Conservation (phyloP, 2,888 invertebrate genomes). For the Celastrina argiolus region DNA sequence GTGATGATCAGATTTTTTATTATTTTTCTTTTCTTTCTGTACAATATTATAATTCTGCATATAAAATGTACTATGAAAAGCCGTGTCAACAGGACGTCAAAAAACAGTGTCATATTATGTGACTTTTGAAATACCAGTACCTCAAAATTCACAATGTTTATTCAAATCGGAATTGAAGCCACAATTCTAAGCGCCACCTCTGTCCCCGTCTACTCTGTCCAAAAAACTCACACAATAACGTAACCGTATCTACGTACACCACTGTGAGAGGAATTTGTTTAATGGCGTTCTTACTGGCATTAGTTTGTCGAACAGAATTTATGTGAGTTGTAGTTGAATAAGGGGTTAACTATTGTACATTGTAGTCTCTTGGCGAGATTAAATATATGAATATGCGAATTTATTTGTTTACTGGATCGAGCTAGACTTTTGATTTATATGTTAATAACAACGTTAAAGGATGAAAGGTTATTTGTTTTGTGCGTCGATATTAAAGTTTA, state of each 20-base stretch:
- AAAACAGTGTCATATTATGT: too few species aligned
- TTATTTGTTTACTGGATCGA: conserved; percentile 28
- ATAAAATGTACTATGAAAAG: too few species aligned
- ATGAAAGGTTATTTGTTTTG: not conserved
- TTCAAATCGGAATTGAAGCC: too few species aligned
- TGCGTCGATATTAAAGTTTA: not conserved
- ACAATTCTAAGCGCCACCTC: conserved; percentile 16
- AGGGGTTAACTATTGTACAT: conserved; percentile 61
- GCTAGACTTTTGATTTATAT: conserved; percentile 1
- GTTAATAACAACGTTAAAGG: not conserved
- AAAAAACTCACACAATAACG: conserved; percentile 40
- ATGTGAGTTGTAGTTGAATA: conserved; percentile 75
- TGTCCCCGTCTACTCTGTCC: conserved; percentile 32
- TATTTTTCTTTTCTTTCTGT: too few species aligned
- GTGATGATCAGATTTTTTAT: too few species aligned
- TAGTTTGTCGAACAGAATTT: conserved; percentile 77
- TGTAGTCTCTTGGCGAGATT: conserved; percentile 36
- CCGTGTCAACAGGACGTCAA: too few species aligned
- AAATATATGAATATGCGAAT: conserved; percentile 33
- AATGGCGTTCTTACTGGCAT: conserved; percentile 77
- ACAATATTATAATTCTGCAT: too few species aligned
- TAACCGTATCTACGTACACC: conserved; percentile 38
- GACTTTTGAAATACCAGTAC: too few species aligned
- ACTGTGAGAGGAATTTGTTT: conserved; percentile 69
- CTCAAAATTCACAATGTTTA: too few species aligned